Percentiles rank a stretch among this genome's conserved stretches.
phyloP scores from a whole-genome alignment of 2,888 invertebrate species.

The Mamestra brassicae region DNA sequence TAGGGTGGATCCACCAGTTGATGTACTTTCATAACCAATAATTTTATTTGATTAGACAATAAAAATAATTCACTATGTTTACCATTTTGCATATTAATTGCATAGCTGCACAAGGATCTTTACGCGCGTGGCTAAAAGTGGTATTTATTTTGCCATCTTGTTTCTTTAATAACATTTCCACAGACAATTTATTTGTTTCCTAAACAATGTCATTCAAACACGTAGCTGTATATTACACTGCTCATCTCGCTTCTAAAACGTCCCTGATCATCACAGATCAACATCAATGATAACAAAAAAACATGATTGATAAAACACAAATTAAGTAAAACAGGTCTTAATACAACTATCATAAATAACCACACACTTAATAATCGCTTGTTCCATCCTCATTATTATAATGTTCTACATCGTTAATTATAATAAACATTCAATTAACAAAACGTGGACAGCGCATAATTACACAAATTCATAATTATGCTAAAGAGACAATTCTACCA shows the following conservation, averaged over 20 bases:
- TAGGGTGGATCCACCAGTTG: conserved; percentile 35
- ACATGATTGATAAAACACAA: conserved; percentile 7
- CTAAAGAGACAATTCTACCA: conserved; percentile 28
- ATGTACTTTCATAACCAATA: neutral
- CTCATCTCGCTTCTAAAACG: neutral
- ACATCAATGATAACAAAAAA: conserved; percentile 11
- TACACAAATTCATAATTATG: conserved; percentile 37
- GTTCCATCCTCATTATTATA: conserved; percentile 49
- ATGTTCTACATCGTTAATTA: conserved; percentile 49
- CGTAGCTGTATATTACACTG: neutral
- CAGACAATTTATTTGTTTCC: neutral
- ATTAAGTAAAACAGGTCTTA: conserved; percentile 6
- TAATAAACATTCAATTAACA: conserved; percentile 50
- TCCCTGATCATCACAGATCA: neutral
- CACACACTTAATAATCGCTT: conserved; percentile 37
- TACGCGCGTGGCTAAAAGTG: no score
- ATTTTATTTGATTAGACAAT: neutral
- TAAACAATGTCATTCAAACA: neutral
- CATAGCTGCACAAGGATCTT: no score
- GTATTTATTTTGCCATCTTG: neutral
- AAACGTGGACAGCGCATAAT: conserved; percentile 10
- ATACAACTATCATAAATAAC: conserved; percentile 36
- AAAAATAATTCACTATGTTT: neutral
- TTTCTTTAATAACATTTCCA: neutral
- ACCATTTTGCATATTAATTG: neutral